Conservation (phyloP, 2,113 vertebrate species). For the Dendrocopos noguchii region DNA sequence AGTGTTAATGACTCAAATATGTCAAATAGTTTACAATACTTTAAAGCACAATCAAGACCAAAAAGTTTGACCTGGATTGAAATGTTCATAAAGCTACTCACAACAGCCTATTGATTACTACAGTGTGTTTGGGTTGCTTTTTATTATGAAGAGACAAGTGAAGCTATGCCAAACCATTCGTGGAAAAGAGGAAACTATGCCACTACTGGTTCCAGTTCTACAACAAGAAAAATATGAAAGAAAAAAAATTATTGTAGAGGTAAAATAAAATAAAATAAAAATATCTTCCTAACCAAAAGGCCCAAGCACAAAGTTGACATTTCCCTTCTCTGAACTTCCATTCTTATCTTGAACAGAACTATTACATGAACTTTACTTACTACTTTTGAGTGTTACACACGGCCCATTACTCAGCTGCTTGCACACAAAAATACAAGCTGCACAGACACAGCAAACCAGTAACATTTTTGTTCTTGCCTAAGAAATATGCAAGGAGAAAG, state of each 20-base stretch:
- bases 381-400: background rate
- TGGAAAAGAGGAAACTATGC: conserved; percentile 47
- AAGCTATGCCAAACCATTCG: conserved; percentile 31
- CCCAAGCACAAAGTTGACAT: background rate
- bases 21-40: conserved; percentile 16
- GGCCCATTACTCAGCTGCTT: background rate
- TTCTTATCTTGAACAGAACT: background rate
- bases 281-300: background rate
- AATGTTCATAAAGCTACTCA: conserved; percentile 42
- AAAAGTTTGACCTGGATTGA: conserved; percentile 28
- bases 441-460: background rate
- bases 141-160: conserved; percentile 47
- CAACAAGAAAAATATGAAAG: conserved; percentile 28
- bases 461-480: background rate
- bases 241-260: background rate
- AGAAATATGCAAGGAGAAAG: background rate
- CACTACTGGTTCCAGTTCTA: conserved; percentile 24
- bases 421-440: background rate
- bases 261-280: background rate
- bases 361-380: background rate
- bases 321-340: background rate
- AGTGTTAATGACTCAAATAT: conserved; percentile 42
- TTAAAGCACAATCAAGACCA: conserved; percentile 19
- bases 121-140: conserved; percentile 54
- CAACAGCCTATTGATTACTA: conserved; percentile 50